A percentile compares a stretch with the other conserved stretches of the same genome.
Conservation (phyloP, 2,113 vertebrate genomes). For the Procapra przewalskii region DNA sequence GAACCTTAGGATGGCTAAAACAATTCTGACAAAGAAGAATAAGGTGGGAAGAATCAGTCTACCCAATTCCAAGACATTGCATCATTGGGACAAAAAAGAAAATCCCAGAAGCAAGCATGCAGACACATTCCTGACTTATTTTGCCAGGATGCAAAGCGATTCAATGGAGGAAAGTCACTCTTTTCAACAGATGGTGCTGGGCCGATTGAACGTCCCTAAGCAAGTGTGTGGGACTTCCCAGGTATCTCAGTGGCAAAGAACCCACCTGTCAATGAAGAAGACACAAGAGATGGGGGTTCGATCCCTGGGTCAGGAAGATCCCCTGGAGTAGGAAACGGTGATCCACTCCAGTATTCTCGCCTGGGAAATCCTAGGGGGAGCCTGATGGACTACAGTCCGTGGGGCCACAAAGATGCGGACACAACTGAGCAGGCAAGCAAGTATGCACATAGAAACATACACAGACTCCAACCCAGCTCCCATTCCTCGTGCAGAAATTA, state of each 20-base stretch:
- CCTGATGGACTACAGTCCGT: not conserved
- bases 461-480: not conserved
- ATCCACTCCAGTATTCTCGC: not conserved
- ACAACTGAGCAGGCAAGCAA: not conserved
- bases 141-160: no score
- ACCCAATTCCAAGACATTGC: not conserved
- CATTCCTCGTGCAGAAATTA: not conserved
- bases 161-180: not conserved
- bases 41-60: not conserved
- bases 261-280: not conserved
- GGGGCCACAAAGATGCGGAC: not conserved
- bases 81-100: accelerated
- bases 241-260: not conserved
- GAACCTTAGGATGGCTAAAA: not conserved
- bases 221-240: not conserved
- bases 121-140: not conserved
- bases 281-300: not conserved
- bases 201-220: accelerated
- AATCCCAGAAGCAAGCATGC: accelerated
- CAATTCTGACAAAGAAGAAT: not conserved
- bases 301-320: not conserved
- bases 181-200: not conserved
- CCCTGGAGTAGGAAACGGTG: not conserved
- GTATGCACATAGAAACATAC: accelerated
- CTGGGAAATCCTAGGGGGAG: not conserved